These are phyloP conservation scores for Torymus auratus DNA, from an alignment of 2,888 invertebrate species.

Conservation along the genomic window DNA sequence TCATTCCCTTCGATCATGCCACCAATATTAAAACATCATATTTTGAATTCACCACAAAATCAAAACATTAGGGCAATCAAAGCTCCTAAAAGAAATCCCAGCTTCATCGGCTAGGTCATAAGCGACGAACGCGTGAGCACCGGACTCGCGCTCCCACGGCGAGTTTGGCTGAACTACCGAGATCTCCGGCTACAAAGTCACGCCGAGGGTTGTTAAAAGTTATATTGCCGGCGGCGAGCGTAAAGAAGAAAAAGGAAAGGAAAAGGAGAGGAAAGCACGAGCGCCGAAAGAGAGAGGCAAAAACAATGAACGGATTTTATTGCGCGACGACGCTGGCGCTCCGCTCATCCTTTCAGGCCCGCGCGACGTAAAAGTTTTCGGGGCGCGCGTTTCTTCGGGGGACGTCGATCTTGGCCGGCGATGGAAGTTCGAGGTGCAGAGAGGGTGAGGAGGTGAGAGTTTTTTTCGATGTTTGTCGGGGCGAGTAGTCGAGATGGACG, in stretches of 20 bases:
- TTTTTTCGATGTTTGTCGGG: too few relatives aligned
- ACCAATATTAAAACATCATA: too few relatives aligned
- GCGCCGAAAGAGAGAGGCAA: slow-evolving; percentile 69
- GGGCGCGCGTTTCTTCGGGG: slow-evolving; percentile 16
- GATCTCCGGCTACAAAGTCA: slow-evolving; percentile 70
- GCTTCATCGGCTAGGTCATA: too few relatives aligned
- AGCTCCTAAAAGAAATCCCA: too few relatives aligned
- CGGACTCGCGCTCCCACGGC: neutral
- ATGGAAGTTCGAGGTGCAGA: too few relatives aligned
- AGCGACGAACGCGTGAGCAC: too few relatives aligned
- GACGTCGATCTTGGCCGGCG: neutral
- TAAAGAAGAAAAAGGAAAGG: neutral
- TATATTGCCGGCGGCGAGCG: slow-evolving; percentile 69
- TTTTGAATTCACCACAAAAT: too few relatives aligned
- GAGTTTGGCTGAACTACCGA: slow-evolving; percentile 62
- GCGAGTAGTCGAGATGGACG: too few relatives aligned
- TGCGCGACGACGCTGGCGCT: slow-evolving; percentile 60
- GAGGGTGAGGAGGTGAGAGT: too few relatives aligned
- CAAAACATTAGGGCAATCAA: too few relatives aligned
- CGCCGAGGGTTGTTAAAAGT: slow-evolving; percentile 69
- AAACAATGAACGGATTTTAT: slow-evolving; percentile 74
- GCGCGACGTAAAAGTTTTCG: slow-evolving; percentile 43
- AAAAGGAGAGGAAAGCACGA: neutral
- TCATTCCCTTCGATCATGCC: too few relatives aligned
- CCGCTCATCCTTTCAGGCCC: slow-evolving; percentile 28